Percentiles rank a stretch among this genome's conserved stretches.
Conservation (phyloP, 2,797 vertebrate genomes). For the Brachyrhaphis roseni region DNA sequence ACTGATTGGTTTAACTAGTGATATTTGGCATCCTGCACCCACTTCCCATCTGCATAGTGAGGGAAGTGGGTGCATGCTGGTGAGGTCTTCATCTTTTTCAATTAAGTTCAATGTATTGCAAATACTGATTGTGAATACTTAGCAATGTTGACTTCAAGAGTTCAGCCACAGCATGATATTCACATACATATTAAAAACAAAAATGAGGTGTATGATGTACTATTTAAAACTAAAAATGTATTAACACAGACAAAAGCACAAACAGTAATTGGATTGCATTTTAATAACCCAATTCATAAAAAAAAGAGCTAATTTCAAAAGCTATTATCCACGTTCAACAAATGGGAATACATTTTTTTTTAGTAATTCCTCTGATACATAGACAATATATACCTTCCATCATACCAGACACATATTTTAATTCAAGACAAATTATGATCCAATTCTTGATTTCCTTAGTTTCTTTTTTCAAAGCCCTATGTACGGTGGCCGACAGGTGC, state of each 20-base stretch:
- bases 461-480: slow-evolving; percentile 9
- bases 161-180: neutral
- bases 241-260: neutral
- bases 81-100: neutral
- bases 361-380: neutral
- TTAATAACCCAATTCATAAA: no score
- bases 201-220: neutral
- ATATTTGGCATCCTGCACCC: neutral
- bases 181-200: neutral
- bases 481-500: no score
- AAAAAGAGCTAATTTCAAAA: no score
- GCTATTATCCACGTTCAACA: neutral
- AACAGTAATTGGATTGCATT: no score
- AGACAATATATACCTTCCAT: neutral
- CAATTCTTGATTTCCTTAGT: neutral
- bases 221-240: neutral
- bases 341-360: neutral
- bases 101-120: neutral
- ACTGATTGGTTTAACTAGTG: neutral
- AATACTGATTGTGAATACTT: slow-evolving; percentile 2
- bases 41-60: neutral
- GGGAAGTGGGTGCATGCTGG: no score
- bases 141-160: neutral
- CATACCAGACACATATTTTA: neutral
- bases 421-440: neutral